These are phyloP conservation scores for Periparus ater DNA, from an alignment of 2,797 vertebrate species.

Conservation along the genomic window DNA sequence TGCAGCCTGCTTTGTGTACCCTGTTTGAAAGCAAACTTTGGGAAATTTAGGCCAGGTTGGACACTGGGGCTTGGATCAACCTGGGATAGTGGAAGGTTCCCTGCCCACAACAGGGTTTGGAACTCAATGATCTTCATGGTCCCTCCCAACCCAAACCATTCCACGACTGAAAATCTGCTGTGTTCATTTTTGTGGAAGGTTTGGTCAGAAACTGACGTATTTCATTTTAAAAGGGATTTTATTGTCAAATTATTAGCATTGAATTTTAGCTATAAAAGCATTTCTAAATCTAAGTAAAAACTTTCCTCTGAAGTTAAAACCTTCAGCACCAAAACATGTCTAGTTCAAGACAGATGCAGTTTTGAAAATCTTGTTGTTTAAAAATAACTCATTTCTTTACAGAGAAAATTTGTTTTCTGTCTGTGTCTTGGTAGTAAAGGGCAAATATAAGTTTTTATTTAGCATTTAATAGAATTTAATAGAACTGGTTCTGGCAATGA, in stretches of 20 bases:
- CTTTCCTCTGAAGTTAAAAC: not conserved
- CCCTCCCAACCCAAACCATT: not conserved
- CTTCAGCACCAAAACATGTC: not conserved
- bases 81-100: not conserved
- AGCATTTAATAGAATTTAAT: not conserved
- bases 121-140: rapidly evolving
- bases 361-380: not conserved
- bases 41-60: not conserved
- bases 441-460: not conserved
- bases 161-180: not conserved
- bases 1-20: not conserved
- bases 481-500: not conserved
- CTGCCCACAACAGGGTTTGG: not conserved
- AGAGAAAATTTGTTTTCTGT: not conserved
- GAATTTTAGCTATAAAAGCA: not conserved
- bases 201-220: not conserved
- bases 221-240: not conserved
- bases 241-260: not conserved
- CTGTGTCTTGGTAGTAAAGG: not conserved
- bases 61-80: rapidly evolving
- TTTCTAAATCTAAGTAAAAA: not conserved
- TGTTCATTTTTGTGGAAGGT: not conserved
- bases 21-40: not conserved
- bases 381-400: not conserved
- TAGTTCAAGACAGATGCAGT: not conserved